phyloP scores from a whole-genome alignment of 2,888 invertebrate genomes.

The Xanthorhoe designata region DNA sequence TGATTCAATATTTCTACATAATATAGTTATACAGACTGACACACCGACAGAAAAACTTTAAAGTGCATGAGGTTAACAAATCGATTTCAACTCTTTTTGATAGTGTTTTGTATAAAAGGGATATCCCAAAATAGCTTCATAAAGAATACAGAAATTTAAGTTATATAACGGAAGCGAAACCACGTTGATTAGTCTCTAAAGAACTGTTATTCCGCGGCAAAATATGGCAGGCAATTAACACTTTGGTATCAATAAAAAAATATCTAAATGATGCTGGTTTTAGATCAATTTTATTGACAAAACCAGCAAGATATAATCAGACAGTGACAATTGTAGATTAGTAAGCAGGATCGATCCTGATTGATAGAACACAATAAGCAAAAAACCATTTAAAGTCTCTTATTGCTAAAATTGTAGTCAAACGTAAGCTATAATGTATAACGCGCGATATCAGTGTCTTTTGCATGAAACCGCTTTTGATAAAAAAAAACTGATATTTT shows the following conservation, averaged over 20 bases:
- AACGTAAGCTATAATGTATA: neutral
- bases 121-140: no score
- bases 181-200: conserved; percentile 8
- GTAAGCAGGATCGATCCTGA: neutral
- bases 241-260: conserved; percentile 44
- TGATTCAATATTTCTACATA: neutral
- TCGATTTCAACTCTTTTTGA: no score
- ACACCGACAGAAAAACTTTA: neutral
- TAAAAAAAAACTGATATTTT: no score
- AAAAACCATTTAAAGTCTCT: neutral
- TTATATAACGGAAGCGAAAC: neutral
- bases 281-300: conserved; percentile 41
- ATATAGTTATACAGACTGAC: neutral
- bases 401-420: neutral
- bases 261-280: conserved; percentile 17
- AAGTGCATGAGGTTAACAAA: no score
- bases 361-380: neutral
- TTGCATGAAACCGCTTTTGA: no score
- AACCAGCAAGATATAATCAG: conserved; percentile 13
- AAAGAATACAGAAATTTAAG: neutral
- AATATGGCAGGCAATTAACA: conserved; percentile 28
- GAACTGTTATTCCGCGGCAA: conserved; percentile 11
- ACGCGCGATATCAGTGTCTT: no score
- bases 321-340: conserved; percentile 23
- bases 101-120: no score